Evolutionary conservation across 2,113 vertebrate genomes (phyloP), one percentile per base, ranked within the genome.

Genomic region (Casuarius casuarius): DNA sequence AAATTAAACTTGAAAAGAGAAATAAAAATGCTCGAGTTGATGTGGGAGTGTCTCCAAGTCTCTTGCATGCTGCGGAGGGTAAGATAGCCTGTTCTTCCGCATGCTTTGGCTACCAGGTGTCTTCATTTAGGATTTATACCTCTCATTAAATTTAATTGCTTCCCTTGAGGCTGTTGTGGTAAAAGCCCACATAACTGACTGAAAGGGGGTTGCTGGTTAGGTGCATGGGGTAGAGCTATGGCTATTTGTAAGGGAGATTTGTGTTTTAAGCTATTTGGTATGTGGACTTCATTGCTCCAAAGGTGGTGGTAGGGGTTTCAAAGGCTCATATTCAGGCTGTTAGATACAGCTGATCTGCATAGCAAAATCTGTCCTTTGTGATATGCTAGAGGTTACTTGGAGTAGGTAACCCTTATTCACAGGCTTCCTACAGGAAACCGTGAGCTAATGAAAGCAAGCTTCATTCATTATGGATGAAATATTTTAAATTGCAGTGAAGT

Each of bases 101-200:
- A 4, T n/a, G 42, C 49, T 22, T 44, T 54, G 62, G 26, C 7
- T 51, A 12, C 38, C 10, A 63, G 48, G 79, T 52, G 48, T 6
- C 66, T 93, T 95, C 92, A 85, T 85, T 90, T 58, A 89, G 67
- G 52, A 90, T 38, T 52, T 33, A 61, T 8, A 0, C n/a, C 31
- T 76, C n/a, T n/a, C 20, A 18, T 75, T 75, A 44, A 35, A 59
- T 81, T 85, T 85, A 95, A 95, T 96, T 83, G 31, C 75, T 89
- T 84, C 44, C 31, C 77, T 33, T 42, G 80, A 33, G 82, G 70
- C 21, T 72, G 5, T 76, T 5, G 35, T 92, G 86, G 26, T 29
- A 20, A 70, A 76, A 56, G 15, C 62, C 58, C 87, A 4, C 35
- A 79, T 76, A 44, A 12, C 1, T 67, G 48, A 20, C 33, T 14